Evolutionary conservation across 2,888 invertebrate genomes (phyloP).

Genomic region (Luperina testacea): DNA sequence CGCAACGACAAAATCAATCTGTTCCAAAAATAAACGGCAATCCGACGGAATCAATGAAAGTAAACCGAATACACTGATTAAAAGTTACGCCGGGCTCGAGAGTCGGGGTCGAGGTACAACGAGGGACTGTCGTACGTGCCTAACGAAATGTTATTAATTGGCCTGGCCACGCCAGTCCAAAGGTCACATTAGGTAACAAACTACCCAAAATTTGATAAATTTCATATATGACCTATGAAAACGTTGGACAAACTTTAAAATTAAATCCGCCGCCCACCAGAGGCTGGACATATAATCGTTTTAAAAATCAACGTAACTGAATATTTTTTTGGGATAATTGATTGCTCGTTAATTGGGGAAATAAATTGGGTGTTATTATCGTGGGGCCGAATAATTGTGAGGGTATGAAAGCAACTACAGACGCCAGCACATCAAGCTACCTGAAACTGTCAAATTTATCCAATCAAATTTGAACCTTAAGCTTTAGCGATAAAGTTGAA

Average conservation of each 20-base stretch:
- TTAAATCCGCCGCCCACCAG: conserved; percentile 50
- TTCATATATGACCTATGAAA: conserved; percentile 52
- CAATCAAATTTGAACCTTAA: too few relatives aligned
- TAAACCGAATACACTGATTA: conserved; percentile 68
- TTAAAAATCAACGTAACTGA: conserved; percentile 60
- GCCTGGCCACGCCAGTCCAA: conserved; percentile 56
- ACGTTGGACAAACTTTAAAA: conserved; percentile 60
- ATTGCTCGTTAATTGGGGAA: conserved; percentile 51
- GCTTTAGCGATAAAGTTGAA: too few relatives aligned
- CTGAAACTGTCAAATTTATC: too few relatives aligned
- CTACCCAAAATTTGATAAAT: conserved; percentile 58
- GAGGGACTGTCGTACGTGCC: conserved; percentile 49
- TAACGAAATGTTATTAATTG: conserved; percentile 69
- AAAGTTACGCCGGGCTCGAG: conserved; percentile 64
- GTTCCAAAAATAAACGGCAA: conserved; percentile 49
- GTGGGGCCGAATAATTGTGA: conserved; percentile 28
- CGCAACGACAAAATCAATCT: conserved; percentile 53
- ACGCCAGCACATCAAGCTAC: too few relatives aligned
- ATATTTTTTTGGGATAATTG: conserved; percentile 56
- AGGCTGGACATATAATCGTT: conserved; percentile 48
- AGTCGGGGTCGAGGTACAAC: conserved; percentile 9
- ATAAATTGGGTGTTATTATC: conserved; percentile 51
- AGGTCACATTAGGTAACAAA: conserved; percentile 42
- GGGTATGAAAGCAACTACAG: conserved; percentile 33
- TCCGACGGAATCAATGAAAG: conserved; percentile 60